A percentile compares a stretch with the other conserved stretches of the same genome.
These are phyloP conservation scores for Prionace glauca DNA, from an alignment of 2,797 vertebrate genomes.

Conservation along the genomic window DNA sequence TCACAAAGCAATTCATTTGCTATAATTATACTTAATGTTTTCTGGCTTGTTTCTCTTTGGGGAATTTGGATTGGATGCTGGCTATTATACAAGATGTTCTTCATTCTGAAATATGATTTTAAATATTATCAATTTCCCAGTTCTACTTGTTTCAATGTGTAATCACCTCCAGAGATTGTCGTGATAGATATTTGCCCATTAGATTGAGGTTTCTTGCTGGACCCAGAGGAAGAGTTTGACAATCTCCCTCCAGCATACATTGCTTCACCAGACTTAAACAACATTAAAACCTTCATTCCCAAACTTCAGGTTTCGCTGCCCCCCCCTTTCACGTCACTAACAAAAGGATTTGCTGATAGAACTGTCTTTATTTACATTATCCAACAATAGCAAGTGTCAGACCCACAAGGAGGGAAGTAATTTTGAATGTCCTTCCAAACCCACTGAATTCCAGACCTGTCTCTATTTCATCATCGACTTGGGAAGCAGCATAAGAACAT, in stretches of 20 bases:
- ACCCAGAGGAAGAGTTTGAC: neutral
- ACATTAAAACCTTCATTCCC: neutral
- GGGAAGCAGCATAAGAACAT: neutral
- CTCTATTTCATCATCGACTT: neutral
- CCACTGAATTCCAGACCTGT: neutral
- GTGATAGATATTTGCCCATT: neutral
- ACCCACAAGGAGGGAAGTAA: neutral
- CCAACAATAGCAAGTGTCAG: neutral
- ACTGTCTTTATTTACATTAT: neutral
- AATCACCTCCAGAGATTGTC: neutral
- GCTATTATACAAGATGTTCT: neutral
- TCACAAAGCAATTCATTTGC: conserved; percentile 1
- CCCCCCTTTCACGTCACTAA: neutral
- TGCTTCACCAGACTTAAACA: neutral
- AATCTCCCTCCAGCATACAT: neutral
- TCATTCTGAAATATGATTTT: neutral
- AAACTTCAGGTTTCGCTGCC: neutral
- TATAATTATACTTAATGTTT: neutral
- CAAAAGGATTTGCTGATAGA: neutral
- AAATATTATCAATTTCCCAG: neutral
- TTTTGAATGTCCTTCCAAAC: neutral
- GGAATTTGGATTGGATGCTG: neutral
- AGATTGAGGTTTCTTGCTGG: neutral
- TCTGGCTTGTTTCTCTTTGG: neutral
- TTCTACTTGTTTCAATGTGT: conserved; percentile 12